phyloP scores from a whole-genome alignment of 2,113 vertebrate genomes.

The Engystomops pustulosus region DNA sequence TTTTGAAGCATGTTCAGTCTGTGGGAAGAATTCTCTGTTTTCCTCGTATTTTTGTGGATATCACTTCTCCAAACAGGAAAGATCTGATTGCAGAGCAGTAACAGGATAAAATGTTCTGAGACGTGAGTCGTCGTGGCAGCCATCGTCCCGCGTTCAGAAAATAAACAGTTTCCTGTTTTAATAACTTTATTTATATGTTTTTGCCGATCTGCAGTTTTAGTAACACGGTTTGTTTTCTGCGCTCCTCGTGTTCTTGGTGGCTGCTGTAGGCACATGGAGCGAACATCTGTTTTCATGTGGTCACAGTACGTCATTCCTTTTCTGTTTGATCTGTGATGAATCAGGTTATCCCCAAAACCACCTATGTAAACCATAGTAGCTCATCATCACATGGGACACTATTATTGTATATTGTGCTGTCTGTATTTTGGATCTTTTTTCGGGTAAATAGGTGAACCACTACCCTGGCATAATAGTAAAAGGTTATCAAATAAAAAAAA shows the following conservation, averaged over 20 bases:
- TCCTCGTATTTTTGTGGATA: no score
- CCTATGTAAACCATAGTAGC: constrained; percentile 13
- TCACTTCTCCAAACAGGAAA: no score
- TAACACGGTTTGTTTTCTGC: constrained; percentile 8
- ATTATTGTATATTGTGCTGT: neutral
- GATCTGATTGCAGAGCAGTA: no score
- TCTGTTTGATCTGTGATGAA: constrained; percentile 39
- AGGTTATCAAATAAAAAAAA: no score
- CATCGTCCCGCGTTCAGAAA: neutral
- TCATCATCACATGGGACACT: neutral
- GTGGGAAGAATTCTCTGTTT: neutral
- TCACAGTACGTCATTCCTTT: constrained; percentile 19
- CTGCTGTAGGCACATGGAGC: neutral
- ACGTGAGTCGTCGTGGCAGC: neutral
- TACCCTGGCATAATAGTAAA: no score
- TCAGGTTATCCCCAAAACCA: constrained; percentile 43
- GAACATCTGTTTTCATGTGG: constrained; percentile 52
- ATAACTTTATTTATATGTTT: neutral
- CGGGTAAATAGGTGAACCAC: neutral
- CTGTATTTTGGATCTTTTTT: neutral
- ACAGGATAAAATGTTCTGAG: neutral
- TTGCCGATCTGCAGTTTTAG: constrained; percentile 1
- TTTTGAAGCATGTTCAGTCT: neutral
- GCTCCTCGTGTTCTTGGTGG: neutral
- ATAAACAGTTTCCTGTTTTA: constrained; percentile 10